These are phyloP conservation scores for Dendronephthya gigantea DNA, from an alignment of 64 coral and sea anemone genomes.

Conservation along the genomic window DNA sequence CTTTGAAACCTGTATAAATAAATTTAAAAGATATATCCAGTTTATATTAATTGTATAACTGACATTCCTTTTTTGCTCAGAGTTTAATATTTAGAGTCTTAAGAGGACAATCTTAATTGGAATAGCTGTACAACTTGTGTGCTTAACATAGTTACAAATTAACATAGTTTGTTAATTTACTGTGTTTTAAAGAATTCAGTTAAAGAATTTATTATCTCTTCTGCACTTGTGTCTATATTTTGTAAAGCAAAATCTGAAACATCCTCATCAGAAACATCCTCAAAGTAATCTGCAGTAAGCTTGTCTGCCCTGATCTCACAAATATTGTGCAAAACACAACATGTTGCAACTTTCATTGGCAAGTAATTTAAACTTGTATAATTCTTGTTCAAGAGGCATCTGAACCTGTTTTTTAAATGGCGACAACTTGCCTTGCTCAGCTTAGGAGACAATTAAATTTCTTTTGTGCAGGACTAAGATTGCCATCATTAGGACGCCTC, in stretches of 20 bases:
- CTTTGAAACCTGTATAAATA: too few relatives aligned
- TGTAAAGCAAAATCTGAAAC: neutral
- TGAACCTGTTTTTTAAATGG: neutral
- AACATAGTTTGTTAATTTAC: neutral
- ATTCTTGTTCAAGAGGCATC: neutral
- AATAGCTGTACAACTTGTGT: too few relatives aligned
- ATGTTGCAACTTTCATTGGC: neutral
- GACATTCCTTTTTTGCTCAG: too few relatives aligned
- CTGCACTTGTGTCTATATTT: neutral
- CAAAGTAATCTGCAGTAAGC: neutral
- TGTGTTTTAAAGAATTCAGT: neutral
- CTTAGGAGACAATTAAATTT: neutral
- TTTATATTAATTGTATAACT: too few relatives aligned
- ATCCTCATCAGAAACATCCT: neutral
- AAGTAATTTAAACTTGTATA: neutral
- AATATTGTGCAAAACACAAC: conserved; percentile 3
- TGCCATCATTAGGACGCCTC: neutral
- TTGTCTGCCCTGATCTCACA: neutral
- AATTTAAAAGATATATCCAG: too few relatives aligned
- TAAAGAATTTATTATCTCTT: neutral
- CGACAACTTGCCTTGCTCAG: neutral
- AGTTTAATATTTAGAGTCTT: too few relatives aligned
- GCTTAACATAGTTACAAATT: too few relatives aligned
- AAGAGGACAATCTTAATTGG: too few relatives aligned
- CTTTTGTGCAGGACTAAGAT: neutral